phyloP scores from a whole-genome alignment of 2,113 vertebrate genomes.

The Dunckerocampus dactyliophorus region DNA sequence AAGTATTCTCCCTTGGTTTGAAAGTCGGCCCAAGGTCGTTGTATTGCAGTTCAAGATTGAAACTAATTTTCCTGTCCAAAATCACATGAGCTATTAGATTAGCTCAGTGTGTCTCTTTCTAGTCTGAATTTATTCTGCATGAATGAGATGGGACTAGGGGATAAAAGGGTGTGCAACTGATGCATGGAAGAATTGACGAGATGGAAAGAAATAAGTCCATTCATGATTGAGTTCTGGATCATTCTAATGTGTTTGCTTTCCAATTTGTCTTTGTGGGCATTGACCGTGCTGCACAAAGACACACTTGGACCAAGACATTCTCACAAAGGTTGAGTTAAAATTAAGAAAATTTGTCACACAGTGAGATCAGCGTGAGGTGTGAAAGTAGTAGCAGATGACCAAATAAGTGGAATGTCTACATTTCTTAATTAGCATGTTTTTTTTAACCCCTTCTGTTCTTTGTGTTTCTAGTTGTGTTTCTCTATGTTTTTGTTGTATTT shows the following conservation, averaged over 20 bases:
- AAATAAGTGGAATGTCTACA: background rate
- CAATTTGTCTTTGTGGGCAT: conserved; percentile 10
- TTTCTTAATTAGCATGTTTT: background rate
- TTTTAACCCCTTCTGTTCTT: background rate
- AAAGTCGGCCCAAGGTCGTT: conserved; percentile 44
- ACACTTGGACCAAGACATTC: conserved; percentile 12
- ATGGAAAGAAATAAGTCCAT: conserved; percentile 23
- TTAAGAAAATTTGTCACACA: background rate
- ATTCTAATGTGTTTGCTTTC: conserved; percentile 30
- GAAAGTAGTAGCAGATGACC: background rate
- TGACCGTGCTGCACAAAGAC: conserved; percentile 18
- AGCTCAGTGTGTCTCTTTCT: conserved; percentile 27
- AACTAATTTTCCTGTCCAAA: conserved; percentile 13
- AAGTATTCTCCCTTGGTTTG: background rate
- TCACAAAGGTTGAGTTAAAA: conserved; percentile 4
- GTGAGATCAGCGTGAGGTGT: background rate
- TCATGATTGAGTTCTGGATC: conserved; percentile 23
- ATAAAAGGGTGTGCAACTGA: conserved; percentile 25
- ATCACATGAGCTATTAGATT: conserved; percentile 27
- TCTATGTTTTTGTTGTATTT: background rate
- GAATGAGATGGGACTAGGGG: conserved; percentile 18
- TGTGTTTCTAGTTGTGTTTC: background rate
- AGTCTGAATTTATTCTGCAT: conserved; percentile 20
- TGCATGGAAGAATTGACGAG: conserved; percentile 25
- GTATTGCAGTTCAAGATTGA: conserved; percentile 12